Conservation (phyloP, 1,140 invertebrate genomes). For the Tribolium castaneum region DNA sequence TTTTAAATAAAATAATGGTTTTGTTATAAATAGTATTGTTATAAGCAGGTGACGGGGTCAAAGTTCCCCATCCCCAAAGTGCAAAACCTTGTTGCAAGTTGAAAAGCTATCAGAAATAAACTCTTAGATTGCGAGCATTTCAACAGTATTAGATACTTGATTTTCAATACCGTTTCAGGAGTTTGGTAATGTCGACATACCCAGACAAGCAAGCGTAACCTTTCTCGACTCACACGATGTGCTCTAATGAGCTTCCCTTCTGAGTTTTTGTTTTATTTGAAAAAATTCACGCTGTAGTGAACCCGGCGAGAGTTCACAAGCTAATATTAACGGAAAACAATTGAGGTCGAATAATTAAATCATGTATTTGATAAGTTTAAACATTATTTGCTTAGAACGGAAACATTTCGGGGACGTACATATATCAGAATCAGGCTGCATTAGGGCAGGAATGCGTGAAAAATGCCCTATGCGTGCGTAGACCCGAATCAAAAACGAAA, state of each 20-base stretch:
- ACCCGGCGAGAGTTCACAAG: no score
- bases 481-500: background rate
- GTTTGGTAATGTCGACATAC: slow-evolving; percentile 26
- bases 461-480: background rate
- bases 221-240: slow-evolving; percentile 11
- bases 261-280: slow-evolving; percentile 7
- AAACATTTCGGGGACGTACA: no score
- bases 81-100: slow-evolving; percentile 27
- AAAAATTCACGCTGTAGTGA: slow-evolving; percentile 16
- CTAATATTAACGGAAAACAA: background rate
- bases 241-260: slow-evolving; percentile 21
- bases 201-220: slow-evolving; percentile 23
- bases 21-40: background rate
- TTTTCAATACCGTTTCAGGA: slow-evolving; percentile 23
- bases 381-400: no score
- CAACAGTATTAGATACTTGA: slow-evolving; percentile 23
- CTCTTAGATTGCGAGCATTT: slow-evolving; percentile 19
- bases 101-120: slow-evolving; percentile 16
- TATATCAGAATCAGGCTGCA: background rate
- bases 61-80: slow-evolving; percentile 1
- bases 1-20: background rate
- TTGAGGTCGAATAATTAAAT: background rate
- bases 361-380: background rate
- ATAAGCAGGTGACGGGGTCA: background rate
- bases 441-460: slow-evolving; percentile 10